Conservation (phyloP, 2,888 invertebrate species). For the Diplazon laetatorius region DNA sequence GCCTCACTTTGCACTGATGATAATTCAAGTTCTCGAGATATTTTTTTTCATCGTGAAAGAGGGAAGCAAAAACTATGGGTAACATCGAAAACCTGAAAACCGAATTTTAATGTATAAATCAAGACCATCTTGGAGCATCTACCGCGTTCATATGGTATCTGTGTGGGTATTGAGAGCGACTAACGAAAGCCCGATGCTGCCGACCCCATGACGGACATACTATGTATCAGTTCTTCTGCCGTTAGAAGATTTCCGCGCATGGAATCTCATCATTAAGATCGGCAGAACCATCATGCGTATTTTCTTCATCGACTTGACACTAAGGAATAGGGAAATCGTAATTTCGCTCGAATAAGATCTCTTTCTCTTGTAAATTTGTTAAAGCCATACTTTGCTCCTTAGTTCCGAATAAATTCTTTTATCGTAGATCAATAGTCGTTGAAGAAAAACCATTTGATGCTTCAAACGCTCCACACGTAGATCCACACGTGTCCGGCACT, state of each 20-base stretch:
- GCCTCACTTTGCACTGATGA: too few species aligned
- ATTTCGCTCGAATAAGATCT: slow-evolving; percentile 17
- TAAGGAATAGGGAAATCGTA: neutral
- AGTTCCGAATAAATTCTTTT: neutral
- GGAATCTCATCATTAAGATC: slow-evolving; percentile 28
- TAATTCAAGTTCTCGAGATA: too few species aligned
- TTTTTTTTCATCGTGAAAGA: too few species aligned
- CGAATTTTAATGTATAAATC: neutral
- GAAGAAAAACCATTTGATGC: neutral
- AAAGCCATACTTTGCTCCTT: neutral
- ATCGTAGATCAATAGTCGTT: neutral
- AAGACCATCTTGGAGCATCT: slow-evolving; percentile 30
- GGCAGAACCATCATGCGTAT: slow-evolving; percentile 17
- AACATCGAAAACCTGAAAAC: too few species aligned
- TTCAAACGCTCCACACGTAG: too few species aligned
- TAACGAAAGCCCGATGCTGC: slow-evolving; percentile 37
- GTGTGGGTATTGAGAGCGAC: slow-evolving; percentile 34
- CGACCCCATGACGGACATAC: slow-evolving; percentile 4
- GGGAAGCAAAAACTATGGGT: too few species aligned
- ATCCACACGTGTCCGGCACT: too few species aligned
- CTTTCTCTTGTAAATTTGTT: slow-evolving; percentile 7
- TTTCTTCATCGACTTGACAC: slow-evolving; percentile 20
- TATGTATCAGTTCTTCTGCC: neutral
- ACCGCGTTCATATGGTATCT: slow-evolving; percentile 26
- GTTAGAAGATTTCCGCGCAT: slow-evolving; percentile 19